Base-by-base conservation (phyloP, 2,113 vertebrate genomes). In the Actinemys pallida region DNA sequence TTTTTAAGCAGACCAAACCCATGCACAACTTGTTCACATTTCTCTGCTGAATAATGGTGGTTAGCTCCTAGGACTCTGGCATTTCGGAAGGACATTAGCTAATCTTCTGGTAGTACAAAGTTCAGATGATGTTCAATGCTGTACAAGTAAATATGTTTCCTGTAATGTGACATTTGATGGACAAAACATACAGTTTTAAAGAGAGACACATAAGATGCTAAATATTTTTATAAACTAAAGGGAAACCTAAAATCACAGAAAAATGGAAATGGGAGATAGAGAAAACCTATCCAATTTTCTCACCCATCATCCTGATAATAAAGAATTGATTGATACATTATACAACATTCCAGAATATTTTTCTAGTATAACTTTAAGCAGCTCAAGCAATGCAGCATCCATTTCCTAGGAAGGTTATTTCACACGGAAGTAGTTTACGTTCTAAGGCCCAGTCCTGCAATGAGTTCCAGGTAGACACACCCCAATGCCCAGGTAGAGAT, bases 391-490 rank as follows among this genome's bases (percentile, higher is more conserved):
- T 7, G 1, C 2, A 91, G 31, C 50, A 75, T 47, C 1, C 56
- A 35, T 42, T 81, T 47, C 2, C 27, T 25, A 7, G 75, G 5
- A 12, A 0, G 29, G 10, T 52, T 81, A 2, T 54, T 69, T 13
- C 69, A 11, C 0, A 59, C 1, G 69, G 0, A 2, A 78, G 2
- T 10, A 5, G 42, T 42, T 81, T 81, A 80, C 16, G 3, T 19
- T 82, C 2, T 62, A 93, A 42, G 5, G 1, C 4, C 5, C 69
- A 89, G 14, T 31, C n/a, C 25, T 50, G 2, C 16, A 59, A 19
- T 5, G 31, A 83, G 6, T 19, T 50, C 12, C 0, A 0, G n/a
- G 84, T 49, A 12, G 6, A 75, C 11, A 84, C 25, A 84, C 50
- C 65, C 79, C 3, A 2, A 4, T 84, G 10, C 19, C 42, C 12